Percentiles rank a stretch among this genome's conserved stretches.
Conservation (phyloP, 2,888 invertebrate genomes). For the Parascotia fuliginaria region DNA sequence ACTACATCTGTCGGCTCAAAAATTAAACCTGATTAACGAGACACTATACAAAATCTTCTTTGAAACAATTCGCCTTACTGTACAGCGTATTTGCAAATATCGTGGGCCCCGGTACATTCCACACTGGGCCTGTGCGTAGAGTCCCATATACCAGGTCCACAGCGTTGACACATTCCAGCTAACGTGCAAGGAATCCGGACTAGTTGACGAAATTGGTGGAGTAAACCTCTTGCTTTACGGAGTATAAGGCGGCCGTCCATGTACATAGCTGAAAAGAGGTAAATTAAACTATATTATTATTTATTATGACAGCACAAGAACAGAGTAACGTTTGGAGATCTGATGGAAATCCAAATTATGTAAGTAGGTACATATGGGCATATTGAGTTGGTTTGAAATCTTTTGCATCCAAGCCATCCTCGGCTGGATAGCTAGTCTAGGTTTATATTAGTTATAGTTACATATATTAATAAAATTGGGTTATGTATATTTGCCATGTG, state of each 20-base stretch:
- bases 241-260: slow-evolving; percentile 97
- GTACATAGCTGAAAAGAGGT: slow-evolving; percentile 92
- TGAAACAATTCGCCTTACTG: slow-evolving; percentile 48
- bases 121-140: slow-evolving; percentile 95
- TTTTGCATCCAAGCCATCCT: too few species aligned
- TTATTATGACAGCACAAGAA: too few species aligned
- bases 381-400: too few species aligned
- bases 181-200: slow-evolving; percentile 95
- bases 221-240: slow-evolving; percentile 95
- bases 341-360: too few species aligned
- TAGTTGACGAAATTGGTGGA: slow-evolving; percentile 95
- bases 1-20: too few species aligned
- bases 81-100: slow-evolving; percentile 78
- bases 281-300: too few species aligned
- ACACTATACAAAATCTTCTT: not conserved
- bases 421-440: too few species aligned
- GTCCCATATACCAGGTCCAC: slow-evolving; percentile 98
- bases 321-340: too few species aligned
- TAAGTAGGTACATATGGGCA: too few species aligned
- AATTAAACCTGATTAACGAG: not conserved
- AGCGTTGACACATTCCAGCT: slow-evolving; percentile 94
- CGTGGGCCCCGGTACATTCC: slow-evolving; percentile 92
- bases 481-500: too few species aligned
- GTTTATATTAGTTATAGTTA: too few species aligned
- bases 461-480: too few species aligned